Evolutionary conservation across 2,888 invertebrate genomes (phyloP), one percentile per base, ranked within the genome.

Genomic region (Disparrhopalites patrizii): DNA sequence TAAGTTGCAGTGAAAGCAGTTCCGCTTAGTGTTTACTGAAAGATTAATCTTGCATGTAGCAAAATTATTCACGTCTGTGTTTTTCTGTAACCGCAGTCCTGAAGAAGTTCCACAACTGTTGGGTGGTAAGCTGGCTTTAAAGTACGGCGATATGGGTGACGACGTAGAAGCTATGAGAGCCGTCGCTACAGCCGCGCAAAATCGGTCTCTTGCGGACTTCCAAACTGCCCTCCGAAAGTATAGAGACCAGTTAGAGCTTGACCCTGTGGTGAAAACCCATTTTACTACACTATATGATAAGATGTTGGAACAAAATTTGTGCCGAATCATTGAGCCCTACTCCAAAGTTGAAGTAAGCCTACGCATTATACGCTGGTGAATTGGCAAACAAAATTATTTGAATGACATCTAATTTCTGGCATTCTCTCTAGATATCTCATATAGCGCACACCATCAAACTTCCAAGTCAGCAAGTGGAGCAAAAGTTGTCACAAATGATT

Each of bases 401-500:
- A n/a, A n/a, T n/a, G n/a, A n/a, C n/a, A n/a, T n/a, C n/a, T 43
- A 43, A 20, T 15, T 28, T 54, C 15, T 47, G 15, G 28, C 25
- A 33, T 52, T 4, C 31, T 51, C 25, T 60, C 25, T 47, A 79
- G 78, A 77, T 79, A 23, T 87, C 91, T 71, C 93, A 94, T 81
- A 89, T 97, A 75, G 93, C 96, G 28, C 87, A 89, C 75, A 87
- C 89, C 76, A 97, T 97, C 81, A 90, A 92, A 76, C 83, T 97
- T 69, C 89, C 93, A 13, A 87, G 92, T 85, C 83, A 89, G 54
- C 86, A 90, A 82, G 98, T 99, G 61, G 99, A 99, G 81, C 95
- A 96, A 82, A 99, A 99, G 81, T 82, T 99, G 67, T 98, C 98
- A 57, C 99, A 99, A 82, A 99, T 99, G 99, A 99, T 99, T 79